Conservation (phyloP, 53 echinoderm and acorn worm species). For the Arbacia lixula region DNA sequence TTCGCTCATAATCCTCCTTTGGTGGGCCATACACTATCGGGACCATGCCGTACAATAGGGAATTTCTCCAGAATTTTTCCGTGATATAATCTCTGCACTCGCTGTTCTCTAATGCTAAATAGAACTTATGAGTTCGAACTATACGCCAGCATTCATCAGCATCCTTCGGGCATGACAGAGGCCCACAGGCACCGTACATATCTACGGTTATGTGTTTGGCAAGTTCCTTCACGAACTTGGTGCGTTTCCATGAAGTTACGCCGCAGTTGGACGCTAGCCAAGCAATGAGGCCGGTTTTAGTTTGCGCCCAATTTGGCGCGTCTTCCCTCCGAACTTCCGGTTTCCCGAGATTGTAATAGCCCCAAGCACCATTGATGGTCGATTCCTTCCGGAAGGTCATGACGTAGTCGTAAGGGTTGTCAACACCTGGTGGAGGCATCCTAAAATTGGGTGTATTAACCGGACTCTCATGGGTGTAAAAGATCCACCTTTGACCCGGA, state of each 20-base stretch:
- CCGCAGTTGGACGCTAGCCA: constrained; percentile 72
- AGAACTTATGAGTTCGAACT: constrained; percentile 62
- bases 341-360: constrained; percentile 38
- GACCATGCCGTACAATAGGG: constrained; percentile 46
- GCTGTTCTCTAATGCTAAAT: constrained; percentile 68
- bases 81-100: constrained; percentile 68
- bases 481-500: constrained; percentile 63
- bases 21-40: constrained; percentile 66
- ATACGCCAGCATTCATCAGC: constrained; percentile 16
- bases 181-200: constrained; percentile 67
- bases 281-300: constrained; percentile 52
- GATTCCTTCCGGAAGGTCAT: constrained; percentile 61
- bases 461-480: constrained; percentile 68
- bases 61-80: constrained; percentile 72
- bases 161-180: constrained; percentile 68
- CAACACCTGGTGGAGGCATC: constrained; percentile 30
- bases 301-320: no score
- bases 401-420: constrained; percentile 65
- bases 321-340: no score
- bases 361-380: constrained; percentile 52
- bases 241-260: constrained; percentile 65
- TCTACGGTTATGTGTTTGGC: constrained; percentile 55
- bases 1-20: constrained; percentile 62
- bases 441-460: constrained; percentile 70
- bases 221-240: constrained; percentile 57